Conservation (phyloP, 2,797 vertebrate species). For the Taeniopygia guttata region DNA sequence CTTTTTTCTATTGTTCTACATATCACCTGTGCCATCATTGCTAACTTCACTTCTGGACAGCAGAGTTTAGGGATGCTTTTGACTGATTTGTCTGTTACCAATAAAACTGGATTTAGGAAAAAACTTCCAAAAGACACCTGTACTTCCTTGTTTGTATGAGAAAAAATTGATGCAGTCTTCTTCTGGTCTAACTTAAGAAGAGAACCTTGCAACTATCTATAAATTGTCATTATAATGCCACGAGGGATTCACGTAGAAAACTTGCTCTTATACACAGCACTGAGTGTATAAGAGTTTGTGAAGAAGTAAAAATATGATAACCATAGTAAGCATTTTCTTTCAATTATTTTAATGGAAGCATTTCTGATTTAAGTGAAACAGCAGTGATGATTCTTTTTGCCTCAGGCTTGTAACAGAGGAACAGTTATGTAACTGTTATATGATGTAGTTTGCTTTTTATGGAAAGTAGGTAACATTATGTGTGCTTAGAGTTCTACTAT, state of each 20-base stretch:
- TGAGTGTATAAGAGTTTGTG: neutral
- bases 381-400: neutral
- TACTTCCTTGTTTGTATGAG: neutral
- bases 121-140: neutral
- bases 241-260: neutral
- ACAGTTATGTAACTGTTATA: neutral
- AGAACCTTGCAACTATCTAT: neutral
- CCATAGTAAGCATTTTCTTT: neutral
- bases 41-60: neutral
- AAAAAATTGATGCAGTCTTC: neutral
- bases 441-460: neutral
- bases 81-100: neutral
- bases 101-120: neutral
- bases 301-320: neutral
- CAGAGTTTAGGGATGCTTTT: neutral
- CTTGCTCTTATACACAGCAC: too few species aligned
- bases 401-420: neutral
- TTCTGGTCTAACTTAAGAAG: neutral
- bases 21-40: neutral
- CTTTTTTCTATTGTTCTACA: neutral
- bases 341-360: neutral
- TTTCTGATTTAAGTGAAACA: neutral
- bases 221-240: neutral
- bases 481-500: neutral
- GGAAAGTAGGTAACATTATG: neutral